Conservation (phyloP, 2,888 invertebrate genomes). For the Ochropleura leucogaster region DNA sequence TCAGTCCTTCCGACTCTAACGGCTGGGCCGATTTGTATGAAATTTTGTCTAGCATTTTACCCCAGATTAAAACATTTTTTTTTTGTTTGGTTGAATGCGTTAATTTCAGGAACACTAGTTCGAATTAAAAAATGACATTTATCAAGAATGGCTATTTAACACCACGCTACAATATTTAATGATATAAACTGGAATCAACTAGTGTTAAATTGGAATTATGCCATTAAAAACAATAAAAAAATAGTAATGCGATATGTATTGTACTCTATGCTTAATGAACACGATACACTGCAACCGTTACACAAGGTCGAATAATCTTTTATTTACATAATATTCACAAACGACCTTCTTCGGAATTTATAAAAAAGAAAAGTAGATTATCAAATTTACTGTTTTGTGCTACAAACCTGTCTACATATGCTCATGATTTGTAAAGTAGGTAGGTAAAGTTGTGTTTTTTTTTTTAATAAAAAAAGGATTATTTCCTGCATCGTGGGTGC, state of each 20-base stretch:
- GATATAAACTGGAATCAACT: too few relatives aligned
- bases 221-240: conserved; percentile 25
- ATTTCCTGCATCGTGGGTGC: too few relatives aligned
- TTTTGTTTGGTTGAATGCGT: too few relatives aligned
- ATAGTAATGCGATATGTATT: conserved; percentile 21
- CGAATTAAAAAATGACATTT: too few relatives aligned
- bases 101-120: too few relatives aligned
- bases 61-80: too few relatives aligned
- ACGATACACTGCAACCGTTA: conserved; percentile 33
- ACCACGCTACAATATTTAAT: too few relatives aligned
- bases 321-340: conserved; percentile 39
- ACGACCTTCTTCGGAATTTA: conserved; percentile 36
- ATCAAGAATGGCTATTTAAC: too few relatives aligned
- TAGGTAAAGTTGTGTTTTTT: not conserved
- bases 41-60: too few relatives aligned
- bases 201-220: not conserved
- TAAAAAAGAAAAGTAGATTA: conserved; percentile 9
- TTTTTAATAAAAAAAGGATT: too few relatives aligned
- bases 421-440: not conserved
- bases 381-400: not conserved
- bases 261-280: conserved; percentile 33
- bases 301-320: conserved; percentile 48
- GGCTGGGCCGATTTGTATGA: too few relatives aligned
- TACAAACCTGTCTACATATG: not conserved
- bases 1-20: too few relatives aligned